phyloP scores from a whole-genome alignment of 2,797 vertebrate genomes.

The Phalanger gymnotis region DNA sequence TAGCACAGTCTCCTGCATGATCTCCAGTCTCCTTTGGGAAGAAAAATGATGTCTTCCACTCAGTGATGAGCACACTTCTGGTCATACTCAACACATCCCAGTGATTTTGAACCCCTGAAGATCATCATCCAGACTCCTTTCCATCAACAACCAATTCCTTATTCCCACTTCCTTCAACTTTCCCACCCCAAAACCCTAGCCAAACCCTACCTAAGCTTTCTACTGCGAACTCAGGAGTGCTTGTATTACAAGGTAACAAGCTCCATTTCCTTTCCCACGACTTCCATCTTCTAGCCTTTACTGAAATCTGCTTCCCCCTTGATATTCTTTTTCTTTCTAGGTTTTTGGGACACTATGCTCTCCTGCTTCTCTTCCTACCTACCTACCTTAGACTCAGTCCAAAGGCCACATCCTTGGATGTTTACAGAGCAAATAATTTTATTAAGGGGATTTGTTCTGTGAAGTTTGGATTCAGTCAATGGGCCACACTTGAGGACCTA shows the following conservation, averaged over 20 bases:
- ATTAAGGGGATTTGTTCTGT: too few relatives aligned
- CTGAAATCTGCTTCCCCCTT: background rate
- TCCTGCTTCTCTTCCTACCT: background rate
- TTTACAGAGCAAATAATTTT: too few relatives aligned
- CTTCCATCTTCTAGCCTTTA: background rate
- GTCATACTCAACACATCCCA: background rate
- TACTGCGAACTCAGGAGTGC: background rate
- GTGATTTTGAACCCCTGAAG: background rate
- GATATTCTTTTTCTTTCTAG: background rate
- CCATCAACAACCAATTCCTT: background rate
- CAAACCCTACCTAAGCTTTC: background rate
- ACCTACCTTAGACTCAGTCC: too few relatives aligned
- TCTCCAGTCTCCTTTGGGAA: background rate
- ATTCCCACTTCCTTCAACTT: background rate
- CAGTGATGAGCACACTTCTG: background rate
- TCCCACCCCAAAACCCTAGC: background rate
- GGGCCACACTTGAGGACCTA: too few relatives aligned
- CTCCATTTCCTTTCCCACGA: background rate
- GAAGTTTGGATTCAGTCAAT: too few relatives aligned
- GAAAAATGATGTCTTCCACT: background rate
- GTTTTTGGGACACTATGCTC: background rate
- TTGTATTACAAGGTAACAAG: background rate
- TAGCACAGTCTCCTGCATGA: background rate
- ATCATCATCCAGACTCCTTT: background rate
- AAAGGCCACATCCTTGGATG: too few relatives aligned